These are phyloP conservation scores for Habroteleia sp. DNA, from an alignment of 2,888 invertebrate species.

Conservation along the genomic window DNA sequence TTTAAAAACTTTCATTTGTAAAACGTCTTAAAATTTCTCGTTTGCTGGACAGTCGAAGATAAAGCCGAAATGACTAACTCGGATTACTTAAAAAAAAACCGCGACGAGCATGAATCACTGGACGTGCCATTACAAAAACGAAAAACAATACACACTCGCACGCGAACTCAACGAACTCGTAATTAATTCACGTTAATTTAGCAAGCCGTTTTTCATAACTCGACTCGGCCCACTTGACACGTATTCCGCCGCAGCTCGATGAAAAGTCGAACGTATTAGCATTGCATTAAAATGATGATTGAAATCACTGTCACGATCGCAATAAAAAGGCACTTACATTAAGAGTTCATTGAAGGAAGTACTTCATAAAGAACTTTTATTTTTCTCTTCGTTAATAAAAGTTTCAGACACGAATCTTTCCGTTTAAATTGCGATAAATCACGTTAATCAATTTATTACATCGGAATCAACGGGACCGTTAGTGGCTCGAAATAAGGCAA, in stretches of 20 bases:
- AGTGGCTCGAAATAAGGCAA: too few relatives aligned
- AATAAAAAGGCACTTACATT: background rate
- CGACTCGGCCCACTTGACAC: constrained; percentile 11
- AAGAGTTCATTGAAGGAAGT: too few relatives aligned
- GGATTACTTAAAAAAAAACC: constrained; percentile 33
- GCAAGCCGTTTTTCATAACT: constrained; percentile 1
- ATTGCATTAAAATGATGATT: constrained; percentile 2
- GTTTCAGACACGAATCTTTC: too few relatives aligned
- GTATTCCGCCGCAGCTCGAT: constrained; percentile 1
- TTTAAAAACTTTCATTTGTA: too few relatives aligned
- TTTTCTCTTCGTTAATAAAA: background rate
- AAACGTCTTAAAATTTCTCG: too few relatives aligned
- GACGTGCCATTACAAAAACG: too few relatives aligned
- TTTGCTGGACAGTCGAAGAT: too few relatives aligned
- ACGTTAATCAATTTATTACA: too few relatives aligned
- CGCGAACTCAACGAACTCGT: background rate
- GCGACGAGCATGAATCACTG: background rate
- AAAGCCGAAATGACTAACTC: constrained; percentile 4
- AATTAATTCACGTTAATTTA: constrained; percentile 16
- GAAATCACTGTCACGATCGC: constrained; percentile 1
- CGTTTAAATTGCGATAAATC: too few relatives aligned
- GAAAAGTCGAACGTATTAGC: constrained; percentile 21
- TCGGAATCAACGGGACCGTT: too few relatives aligned
- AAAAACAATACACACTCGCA: too few relatives aligned
- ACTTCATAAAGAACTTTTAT: background rate